These are phyloP conservation scores for Drosophila bifasciata DNA, from an alignment of 1,140 invertebrate species.

Conservation along the genomic window DNA sequence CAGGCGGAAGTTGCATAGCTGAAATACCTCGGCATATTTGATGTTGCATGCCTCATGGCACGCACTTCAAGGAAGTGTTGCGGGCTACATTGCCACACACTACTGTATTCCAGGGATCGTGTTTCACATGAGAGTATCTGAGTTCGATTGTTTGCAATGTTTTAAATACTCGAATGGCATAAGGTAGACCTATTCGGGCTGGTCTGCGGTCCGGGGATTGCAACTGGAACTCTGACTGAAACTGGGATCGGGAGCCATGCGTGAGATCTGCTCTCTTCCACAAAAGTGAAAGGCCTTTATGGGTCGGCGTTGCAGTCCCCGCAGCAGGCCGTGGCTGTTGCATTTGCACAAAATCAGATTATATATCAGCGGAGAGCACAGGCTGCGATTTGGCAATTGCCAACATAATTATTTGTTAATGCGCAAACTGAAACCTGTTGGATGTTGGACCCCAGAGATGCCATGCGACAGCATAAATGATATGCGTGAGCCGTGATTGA, in stretches of 20 bases:
- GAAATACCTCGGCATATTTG: slow-evolving; percentile 22
- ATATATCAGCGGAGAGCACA: slow-evolving; percentile 62
- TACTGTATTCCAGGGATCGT: neutral
- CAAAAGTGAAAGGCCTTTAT: slow-evolving; percentile 79
- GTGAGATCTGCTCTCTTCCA: slow-evolving; percentile 61
- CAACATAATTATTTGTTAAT: slow-evolving; percentile 63
- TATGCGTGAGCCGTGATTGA: slow-evolving; percentile 51
- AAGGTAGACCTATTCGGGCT: too few species aligned
- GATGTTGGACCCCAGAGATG: slow-evolving; percentile 45
- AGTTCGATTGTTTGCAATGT: slow-evolving; percentile 37
- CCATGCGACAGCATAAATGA: slow-evolving; percentile 39
- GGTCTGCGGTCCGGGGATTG: slow-evolving; percentile 4
- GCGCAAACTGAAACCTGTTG: slow-evolving; percentile 66
- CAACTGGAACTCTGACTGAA: slow-evolving; percentile 15
- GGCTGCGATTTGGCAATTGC: slow-evolving; percentile 66
- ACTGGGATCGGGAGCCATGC: slow-evolving; percentile 46
- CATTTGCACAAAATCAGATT: slow-evolving; percentile 68
- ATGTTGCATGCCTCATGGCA: slow-evolving; percentile 1
- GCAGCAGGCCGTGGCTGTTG: slow-evolving; percentile 11
- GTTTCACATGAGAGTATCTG: slow-evolving; percentile 14
- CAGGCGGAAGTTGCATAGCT: slow-evolving; percentile 38
- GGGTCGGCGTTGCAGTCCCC: slow-evolving; percentile 52
- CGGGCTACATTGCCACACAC: slow-evolving; percentile 10
- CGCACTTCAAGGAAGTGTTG: slow-evolving; percentile 23
- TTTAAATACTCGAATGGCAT: slow-evolving; percentile 5